Percentiles rank a stretch among this genome's conserved stretches.
Evolutionary conservation across 2,797 vertebrate species (phyloP).

Genomic region (Microctenopoma stevenorrisi): DNA sequence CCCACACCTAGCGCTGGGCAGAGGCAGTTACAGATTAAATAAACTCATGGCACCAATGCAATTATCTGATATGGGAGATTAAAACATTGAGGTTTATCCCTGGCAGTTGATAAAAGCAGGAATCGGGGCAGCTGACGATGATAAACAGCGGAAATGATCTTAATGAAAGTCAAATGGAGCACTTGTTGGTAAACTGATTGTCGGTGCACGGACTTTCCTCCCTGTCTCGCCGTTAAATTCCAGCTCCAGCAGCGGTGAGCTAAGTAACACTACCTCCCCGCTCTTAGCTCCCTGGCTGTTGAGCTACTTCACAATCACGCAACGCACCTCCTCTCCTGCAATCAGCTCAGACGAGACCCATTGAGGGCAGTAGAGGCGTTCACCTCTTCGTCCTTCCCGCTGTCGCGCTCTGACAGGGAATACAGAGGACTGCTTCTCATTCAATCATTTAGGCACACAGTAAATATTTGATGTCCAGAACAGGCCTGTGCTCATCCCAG

Average conservation of each 20-base stretch:
- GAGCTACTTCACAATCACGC: neutral
- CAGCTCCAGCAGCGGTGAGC: neutral
- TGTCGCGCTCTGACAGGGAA: slow-evolving; percentile 35
- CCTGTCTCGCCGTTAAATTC: neutral
- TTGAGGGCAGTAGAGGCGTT: neutral
- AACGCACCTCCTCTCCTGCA: neutral
- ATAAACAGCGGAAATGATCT: slow-evolving; percentile 30
- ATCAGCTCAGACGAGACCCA: slow-evolving; percentile 16
- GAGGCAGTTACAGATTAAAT: slow-evolving; percentile 53
- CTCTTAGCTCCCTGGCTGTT: neutral
- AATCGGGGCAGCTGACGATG: slow-evolving; percentile 16
- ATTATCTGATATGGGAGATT: slow-evolving; percentile 71
- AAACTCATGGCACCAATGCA: slow-evolving; percentile 51
- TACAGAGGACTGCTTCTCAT: slow-evolving; percentile 43
- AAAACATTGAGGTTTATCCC: slow-evolving; percentile 51
- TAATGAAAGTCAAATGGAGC: slow-evolving; percentile 45
- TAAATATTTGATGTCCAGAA: slow-evolving; percentile 55
- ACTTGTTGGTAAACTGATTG: slow-evolving; percentile 53
- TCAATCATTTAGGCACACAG: slow-evolving; percentile 39
- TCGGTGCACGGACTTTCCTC: slow-evolving; percentile 19
- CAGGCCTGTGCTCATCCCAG: neutral
- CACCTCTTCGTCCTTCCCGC: slow-evolving; percentile 26
- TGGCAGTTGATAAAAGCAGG: slow-evolving; percentile 37
- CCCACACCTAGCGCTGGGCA: slow-evolving; percentile 23
- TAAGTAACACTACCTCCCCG: neutral